Percentiles rank a stretch among this genome's conserved stretches.
phyloP scores from a whole-genome alignment of 2,113 vertebrate genomes.

The Brachirus orientalis region DNA sequence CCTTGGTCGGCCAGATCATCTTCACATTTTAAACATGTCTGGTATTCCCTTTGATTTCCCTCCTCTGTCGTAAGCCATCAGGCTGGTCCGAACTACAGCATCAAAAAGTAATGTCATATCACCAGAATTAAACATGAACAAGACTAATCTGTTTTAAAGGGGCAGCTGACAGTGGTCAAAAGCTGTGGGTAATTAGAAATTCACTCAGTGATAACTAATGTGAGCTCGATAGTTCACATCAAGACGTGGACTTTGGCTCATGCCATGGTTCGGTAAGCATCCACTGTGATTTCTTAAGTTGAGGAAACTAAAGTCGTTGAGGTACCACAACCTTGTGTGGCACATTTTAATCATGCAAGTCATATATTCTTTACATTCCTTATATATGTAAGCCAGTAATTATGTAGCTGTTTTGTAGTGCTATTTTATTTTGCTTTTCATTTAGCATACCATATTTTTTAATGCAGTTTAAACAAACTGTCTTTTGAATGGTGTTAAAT shows the following conservation, averaged over 20 bases:
- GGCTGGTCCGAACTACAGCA: constrained; percentile 32
- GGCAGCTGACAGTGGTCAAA: constrained; percentile 43
- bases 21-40: constrained; percentile 59
- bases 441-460: no score
- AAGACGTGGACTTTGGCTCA: constrained; percentile 13
- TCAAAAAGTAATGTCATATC: constrained; percentile 51
- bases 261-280: background rate
- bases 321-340: background rate
- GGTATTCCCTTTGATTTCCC: constrained; percentile 77
- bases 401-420: no score
- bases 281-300: constrained; percentile 10
- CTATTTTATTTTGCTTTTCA: no score
- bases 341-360: background rate
- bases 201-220: constrained; percentile 32
- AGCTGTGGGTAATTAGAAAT: constrained; percentile 27
- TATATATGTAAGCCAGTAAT: no score
- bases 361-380: background rate
- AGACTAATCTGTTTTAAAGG: constrained; percentile 39
- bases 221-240: constrained; percentile 21
- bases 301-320: background rate
- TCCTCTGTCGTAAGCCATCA: constrained; percentile 57
- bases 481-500: no score
- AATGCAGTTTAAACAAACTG: no score
- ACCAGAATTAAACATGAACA: constrained; percentile 55
- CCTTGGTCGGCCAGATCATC: constrained; percentile 44